Conservation (phyloP, 2,888 invertebrate species). For the Julus scandinavius region DNA sequence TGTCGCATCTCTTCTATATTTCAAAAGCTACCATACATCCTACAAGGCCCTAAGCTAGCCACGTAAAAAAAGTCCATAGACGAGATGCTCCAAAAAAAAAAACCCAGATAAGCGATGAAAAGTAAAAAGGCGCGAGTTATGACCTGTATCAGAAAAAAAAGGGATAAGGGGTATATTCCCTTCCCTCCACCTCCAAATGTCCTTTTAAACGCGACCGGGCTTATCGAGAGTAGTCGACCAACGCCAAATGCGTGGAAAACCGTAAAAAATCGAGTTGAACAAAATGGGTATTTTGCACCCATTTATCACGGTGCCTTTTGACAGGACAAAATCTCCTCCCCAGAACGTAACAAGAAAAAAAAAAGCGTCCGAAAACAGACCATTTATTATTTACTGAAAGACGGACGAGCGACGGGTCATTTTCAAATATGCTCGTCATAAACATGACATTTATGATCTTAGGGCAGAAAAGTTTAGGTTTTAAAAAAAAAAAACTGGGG, state of each 20-base stretch:
- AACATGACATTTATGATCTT: too few species aligned
- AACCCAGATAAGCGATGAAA: background rate
- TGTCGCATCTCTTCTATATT: too few species aligned
- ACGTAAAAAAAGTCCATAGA: background rate
- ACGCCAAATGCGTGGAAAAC: background rate
- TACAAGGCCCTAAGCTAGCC: background rate
- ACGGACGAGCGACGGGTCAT: background rate
- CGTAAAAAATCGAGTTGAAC: background rate
- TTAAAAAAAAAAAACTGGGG: too few species aligned
- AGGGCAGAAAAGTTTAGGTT: too few species aligned
- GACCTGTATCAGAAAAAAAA: background rate
- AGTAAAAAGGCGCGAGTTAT: constrained; percentile 3
- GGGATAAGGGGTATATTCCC: background rate
- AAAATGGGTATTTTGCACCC: background rate
- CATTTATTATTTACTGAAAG: background rate
- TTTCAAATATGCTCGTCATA: background rate
- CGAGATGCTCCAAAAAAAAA: background rate
- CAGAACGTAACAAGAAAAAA: background rate
- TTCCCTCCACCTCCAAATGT: background rate
- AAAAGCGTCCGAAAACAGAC: background rate
- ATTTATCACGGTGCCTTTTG: background rate
- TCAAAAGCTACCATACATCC: too few species aligned
- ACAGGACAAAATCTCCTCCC: background rate
- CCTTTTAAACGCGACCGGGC: background rate
- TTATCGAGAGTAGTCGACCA: background rate